phyloP scores from a whole-genome alignment of 2,113 vertebrate genomes.

The Microtus richardsoni region DNA sequence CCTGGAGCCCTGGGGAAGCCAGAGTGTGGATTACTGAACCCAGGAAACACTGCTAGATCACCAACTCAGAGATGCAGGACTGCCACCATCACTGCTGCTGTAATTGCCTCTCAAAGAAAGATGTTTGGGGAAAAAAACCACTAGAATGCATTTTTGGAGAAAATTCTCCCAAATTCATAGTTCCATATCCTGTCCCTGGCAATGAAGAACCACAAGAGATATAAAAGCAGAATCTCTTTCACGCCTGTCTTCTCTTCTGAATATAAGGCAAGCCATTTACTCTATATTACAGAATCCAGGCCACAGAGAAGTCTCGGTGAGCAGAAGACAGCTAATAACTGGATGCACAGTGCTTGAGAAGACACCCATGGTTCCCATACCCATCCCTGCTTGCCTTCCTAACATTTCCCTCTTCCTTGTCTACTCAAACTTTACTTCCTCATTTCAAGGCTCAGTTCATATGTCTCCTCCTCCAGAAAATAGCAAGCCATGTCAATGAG shows the following conservation, averaged over 20 bases:
- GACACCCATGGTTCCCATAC: background rate
- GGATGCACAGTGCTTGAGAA: background rate
- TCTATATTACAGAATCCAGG: conserved; percentile 32
- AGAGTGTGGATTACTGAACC: background rate
- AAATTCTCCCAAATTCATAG: background rate
- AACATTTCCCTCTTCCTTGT: background rate
- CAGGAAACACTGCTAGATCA: background rate
- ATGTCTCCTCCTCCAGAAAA: conserved; percentile 39
- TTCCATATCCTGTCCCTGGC: background rate
- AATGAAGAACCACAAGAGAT: background rate
- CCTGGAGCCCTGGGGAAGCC: background rate
- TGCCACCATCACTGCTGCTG: background rate
- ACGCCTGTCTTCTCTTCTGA: background rate
- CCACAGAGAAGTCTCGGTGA: background rate
- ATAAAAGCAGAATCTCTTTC: background rate
- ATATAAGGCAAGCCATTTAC: background rate
- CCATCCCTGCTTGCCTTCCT: background rate
- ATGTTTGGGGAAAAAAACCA: background rate
- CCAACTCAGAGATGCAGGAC: background rate
- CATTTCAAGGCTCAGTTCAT: conserved; percentile 16
- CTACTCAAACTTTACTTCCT: conserved; percentile 4
- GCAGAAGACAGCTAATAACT: background rate
- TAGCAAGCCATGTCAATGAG: background rate
- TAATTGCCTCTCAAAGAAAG: background rate
- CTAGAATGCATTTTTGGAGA: background rate